Conservation (phyloP, 2,888 invertebrate genomes). For the Alloscopus bannaensis region DNA sequence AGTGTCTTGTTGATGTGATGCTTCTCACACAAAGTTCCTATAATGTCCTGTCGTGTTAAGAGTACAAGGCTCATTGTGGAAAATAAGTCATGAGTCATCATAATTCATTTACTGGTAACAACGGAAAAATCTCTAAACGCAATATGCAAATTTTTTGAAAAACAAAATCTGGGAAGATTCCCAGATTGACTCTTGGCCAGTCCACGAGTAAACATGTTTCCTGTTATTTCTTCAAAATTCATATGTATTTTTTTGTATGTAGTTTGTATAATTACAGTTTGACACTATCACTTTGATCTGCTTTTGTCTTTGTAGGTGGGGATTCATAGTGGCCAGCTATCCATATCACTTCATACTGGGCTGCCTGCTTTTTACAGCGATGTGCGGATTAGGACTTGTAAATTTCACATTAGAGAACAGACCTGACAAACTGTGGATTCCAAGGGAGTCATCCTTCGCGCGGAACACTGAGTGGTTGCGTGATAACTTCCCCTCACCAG, state of each 20-base stretch:
- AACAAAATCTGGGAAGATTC: too few relatives aligned
- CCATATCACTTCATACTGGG: constrained; percentile 81
- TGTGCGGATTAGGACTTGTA: constrained; percentile 81
- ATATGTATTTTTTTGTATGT: constrained; percentile 11
- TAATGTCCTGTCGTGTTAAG: constrained; percentile 3
- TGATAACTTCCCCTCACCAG: constrained; percentile 81
- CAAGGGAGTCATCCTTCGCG: constrained; percentile 83
- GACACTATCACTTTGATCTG: constrained; percentile 1
- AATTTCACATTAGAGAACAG: constrained; percentile 84
- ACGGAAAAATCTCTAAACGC: too few relatives aligned
- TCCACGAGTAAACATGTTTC: too few relatives aligned
- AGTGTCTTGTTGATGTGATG: too few relatives aligned
- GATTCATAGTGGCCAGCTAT: constrained; percentile 79
- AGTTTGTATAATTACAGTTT: too few relatives aligned
- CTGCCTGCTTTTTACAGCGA: constrained; percentile 78
- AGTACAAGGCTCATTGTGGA: constrained; percentile 35
- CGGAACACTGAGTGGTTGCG: constrained; percentile 85
- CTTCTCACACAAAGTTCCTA: too few relatives aligned
- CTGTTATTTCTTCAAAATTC: too few relatives aligned
- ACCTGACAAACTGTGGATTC: constrained; percentile 86
- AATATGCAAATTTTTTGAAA: too few relatives aligned
- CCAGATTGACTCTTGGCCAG: too few relatives aligned
- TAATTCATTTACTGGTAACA: too few relatives aligned
- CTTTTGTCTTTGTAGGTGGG: constrained; percentile 78
- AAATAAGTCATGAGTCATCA: too few relatives aligned